Evolutionary conservation across 2,888 invertebrate species (phyloP).

Genomic region (Eupithecia inturbata): DNA sequence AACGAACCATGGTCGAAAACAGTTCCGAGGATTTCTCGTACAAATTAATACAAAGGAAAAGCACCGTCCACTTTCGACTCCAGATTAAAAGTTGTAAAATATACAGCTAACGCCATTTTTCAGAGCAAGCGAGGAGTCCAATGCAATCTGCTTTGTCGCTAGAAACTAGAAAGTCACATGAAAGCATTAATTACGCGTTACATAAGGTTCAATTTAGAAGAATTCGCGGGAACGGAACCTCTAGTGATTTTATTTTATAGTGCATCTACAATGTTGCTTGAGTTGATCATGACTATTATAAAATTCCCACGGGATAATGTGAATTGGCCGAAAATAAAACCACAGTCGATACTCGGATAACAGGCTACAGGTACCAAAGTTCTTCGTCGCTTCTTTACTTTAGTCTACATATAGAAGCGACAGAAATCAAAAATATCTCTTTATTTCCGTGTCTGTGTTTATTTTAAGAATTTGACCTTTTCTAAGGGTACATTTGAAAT

Average conservation of each 20-base stretch:
- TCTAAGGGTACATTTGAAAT: no score
- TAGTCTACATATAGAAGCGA: no score
- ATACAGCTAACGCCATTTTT: conserved; percentile 30
- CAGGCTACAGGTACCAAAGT: no score
- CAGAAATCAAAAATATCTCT: no score
- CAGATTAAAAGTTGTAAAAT: conserved; percentile 15
- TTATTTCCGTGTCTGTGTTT: no score
- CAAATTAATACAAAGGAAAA: background rate
- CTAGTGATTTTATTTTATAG: background rate
- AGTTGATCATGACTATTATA: no score
- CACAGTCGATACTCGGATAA: no score
- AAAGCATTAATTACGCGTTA: conserved; percentile 74
- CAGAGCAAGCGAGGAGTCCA: conserved; percentile 39
- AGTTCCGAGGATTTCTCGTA: background rate
- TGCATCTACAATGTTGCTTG: no score
- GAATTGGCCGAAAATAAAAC: no score
- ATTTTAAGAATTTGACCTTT: no score
- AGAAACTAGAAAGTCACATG: conserved; percentile 68
- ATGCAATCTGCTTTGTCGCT: conserved; percentile 54
- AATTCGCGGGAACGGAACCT: conserved; percentile 8
- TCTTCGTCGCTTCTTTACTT: no score
- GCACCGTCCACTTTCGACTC: background rate
- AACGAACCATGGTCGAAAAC: background rate
- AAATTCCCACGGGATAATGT: no score
- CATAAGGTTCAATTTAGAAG: conserved; percentile 34